Evolutionary conservation across 2,888 invertebrate genomes (phyloP), one percentile per base, ranked within the genome.

Genomic region (Rotaria sp.): DNA sequence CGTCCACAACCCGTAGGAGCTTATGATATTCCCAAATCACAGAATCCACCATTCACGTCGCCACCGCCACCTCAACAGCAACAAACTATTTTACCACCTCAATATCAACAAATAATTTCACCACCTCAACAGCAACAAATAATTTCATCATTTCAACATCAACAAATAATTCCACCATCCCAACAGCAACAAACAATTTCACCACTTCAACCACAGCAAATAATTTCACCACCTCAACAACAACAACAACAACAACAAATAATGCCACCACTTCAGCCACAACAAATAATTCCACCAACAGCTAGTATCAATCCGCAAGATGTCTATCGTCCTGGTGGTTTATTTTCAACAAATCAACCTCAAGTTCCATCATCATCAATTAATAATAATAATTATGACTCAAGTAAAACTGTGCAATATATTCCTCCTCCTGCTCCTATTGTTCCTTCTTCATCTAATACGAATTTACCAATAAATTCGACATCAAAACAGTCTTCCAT

Each of bases 301-400:
- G 1, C 24, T 30, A n/a, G 15, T 55, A 8, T 50, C 8, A 59
- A 41, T 41, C 38, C 41, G 8, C 26, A 59, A 35, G 48, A 85
- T 24, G 45, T 84, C 30, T 57, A 59, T 35, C 57, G 84, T 26
- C 55, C 84, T 18, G 57, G 57, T 30, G 87, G 75, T 85, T 85
- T 87, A 26, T 57, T 85, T 21, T 85, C 87, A n/a, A 85, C 67
- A 35, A 85, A 52, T 50, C 84, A 85, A n/a, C 45, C 85, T 24
- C 67, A 86, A 24, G 38, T 80, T 5, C 59, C 85, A 41, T 80
- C 87, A 11, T 35, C 38, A 52, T 48, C 86, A 41, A 85, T 52
- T 24, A 74, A 80, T 41, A 85, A 85, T 57, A 85, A 85, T n/a
- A 80, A 52, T 45, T 74, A 87, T 24, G 84, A 75, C 30, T 0